These are phyloP conservation scores for Rostratula benghalensis DNA, from an alignment of 2,113 vertebrate genomes.

Conservation along the genomic window DNA sequence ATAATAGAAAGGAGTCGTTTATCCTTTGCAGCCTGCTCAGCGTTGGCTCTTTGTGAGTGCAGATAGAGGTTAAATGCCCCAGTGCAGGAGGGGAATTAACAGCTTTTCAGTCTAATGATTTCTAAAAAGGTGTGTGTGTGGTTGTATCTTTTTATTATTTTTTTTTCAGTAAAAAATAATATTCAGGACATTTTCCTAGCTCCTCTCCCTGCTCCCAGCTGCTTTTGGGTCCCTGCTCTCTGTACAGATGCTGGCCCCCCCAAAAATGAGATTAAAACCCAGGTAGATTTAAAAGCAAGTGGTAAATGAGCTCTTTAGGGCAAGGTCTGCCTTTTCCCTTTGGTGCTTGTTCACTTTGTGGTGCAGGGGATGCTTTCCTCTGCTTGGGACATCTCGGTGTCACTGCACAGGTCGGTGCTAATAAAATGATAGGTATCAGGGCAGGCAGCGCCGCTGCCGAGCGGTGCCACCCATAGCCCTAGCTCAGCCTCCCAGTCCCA, in stretches of 20 bases:
- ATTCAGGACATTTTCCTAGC: not conserved
- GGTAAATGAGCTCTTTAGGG: not conserved
- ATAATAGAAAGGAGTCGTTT: not conserved
- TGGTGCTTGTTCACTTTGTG: rapidly evolving
- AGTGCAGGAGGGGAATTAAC: not conserved
- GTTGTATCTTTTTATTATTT: rapidly evolving
- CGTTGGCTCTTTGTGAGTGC: not conserved
- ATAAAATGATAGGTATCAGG: rapidly evolving
- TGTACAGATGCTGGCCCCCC: not conserved
- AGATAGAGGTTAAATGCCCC: rapidly evolving
- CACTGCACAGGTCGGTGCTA: not conserved
- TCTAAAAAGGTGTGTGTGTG: not conserved
- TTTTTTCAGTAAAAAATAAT: not conserved
- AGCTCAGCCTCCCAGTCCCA: rapidly evolving
- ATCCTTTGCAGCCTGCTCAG: not conserved
- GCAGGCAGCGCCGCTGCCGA: not conserved
- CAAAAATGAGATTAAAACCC: not conserved
- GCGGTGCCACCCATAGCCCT: rapidly evolving
- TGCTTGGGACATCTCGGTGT: not conserved
- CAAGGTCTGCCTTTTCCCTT: not conserved
- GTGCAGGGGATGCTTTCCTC: not conserved
- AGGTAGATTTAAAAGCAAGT: not conserved
- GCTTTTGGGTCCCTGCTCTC: not conserved
- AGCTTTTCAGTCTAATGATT: not conserved
- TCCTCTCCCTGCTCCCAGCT: not conserved